Percentiles rank a stretch among this genome's conserved stretches.
These are phyloP conservation scores for Ramazzottius varieornatus DNA, from an alignment of 2,888 invertebrate species.

Conservation along the genomic window DNA sequence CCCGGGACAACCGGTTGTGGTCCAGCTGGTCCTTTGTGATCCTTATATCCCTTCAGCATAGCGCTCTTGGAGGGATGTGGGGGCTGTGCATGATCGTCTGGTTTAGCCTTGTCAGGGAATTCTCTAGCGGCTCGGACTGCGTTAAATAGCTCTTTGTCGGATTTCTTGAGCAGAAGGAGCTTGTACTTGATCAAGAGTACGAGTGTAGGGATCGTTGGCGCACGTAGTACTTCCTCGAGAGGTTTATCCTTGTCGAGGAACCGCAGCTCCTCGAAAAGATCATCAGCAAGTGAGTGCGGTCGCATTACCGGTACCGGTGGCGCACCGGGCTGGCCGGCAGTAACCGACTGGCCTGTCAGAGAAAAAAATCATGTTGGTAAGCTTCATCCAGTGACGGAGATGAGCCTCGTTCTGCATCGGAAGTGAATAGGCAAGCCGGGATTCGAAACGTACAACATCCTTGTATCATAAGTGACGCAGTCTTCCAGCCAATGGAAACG, in stretches of 20 bases:
- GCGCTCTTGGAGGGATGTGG: not conserved
- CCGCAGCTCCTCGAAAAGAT: not conserved
- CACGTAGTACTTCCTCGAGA: not conserved
- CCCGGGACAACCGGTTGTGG: too few species aligned
- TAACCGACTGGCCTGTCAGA: not conserved
- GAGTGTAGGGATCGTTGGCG: not conserved
- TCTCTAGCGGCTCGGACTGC: not conserved
- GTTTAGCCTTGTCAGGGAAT: not conserved
- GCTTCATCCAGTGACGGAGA: too few species aligned
- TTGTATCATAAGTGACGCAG: too few species aligned
- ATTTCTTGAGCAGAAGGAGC: not conserved
- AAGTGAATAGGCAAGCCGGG: too few species aligned
- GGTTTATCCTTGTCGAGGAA: not conserved
- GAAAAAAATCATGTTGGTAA: too few species aligned
- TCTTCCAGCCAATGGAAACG: too few species aligned
- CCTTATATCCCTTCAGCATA: not conserved
- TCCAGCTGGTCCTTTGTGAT: not conserved
- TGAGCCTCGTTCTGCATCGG: too few species aligned
- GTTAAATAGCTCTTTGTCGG: not conserved
- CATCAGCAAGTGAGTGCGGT: not conserved
- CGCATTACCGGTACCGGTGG: not conserved
- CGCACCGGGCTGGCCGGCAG: not conserved
- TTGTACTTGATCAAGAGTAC: not conserved
- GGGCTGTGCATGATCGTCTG: not conserved
- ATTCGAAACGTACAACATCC: too few species aligned